These are phyloP conservation scores for Coelinius sp. DNA, from an alignment of 2,888 invertebrate genomes.

Conservation along the genomic window DNA sequence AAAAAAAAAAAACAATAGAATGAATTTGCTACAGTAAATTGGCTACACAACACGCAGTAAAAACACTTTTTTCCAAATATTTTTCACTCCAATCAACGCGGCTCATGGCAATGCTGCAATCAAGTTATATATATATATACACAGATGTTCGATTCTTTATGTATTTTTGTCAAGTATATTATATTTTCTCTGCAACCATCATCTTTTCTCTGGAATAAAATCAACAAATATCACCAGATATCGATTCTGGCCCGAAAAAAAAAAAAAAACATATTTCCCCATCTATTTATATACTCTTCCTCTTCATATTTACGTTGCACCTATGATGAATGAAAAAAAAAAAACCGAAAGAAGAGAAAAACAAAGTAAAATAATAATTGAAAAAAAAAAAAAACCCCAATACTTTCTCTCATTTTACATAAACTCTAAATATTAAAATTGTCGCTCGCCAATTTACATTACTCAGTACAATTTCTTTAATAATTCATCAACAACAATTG, in stretches of 20 bases:
- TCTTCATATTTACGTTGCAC: conserved; percentile 26
- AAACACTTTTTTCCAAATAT: conserved; percentile 19
- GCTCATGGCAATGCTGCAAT: conserved; percentile 18
- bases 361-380: conserved; percentile 1
- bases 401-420: conserved; percentile 23
- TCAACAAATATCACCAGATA: conserved; percentile 14
- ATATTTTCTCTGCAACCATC: neutral
- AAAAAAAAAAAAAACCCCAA: neutral
- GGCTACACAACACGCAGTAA: conserved; percentile 27
- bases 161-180: conserved; percentile 7
- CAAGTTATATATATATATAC: conserved; percentile 25
- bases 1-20: conserved; percentile 10
- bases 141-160: conserved; percentile 8
- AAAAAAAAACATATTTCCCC: conserved; percentile 14
- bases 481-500: conserved; percentile 13
- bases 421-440: conserved; percentile 27
- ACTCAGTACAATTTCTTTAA: conserved; percentile 28
- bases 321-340: neutral
- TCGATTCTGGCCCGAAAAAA: neutral
- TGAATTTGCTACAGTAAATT: conserved; percentile 13
- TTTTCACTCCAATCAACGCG: conserved; percentile 26
- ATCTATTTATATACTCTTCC: conserved; percentile 6
- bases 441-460: conserved; percentile 32
- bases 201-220: conserved; percentile 13
- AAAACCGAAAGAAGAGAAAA: conserved; percentile 9